Conservation (phyloP, 2,113 vertebrate species). For the Cochlearius cochlearius region DNA sequence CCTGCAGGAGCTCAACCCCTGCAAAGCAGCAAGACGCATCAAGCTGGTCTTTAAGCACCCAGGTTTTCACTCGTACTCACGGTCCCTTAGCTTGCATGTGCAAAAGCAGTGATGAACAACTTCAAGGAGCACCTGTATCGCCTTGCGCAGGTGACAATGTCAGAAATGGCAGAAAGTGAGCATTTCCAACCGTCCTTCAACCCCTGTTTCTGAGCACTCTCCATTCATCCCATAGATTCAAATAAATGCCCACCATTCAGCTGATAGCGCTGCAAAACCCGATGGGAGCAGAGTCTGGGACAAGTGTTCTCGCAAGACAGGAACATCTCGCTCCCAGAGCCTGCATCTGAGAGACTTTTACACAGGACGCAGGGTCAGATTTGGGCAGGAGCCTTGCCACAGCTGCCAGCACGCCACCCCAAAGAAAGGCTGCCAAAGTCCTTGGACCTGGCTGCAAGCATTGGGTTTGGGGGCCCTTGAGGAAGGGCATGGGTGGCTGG, state of each 20-base stretch:
- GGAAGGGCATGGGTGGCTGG: not conserved
- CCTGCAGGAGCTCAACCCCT: not conserved
- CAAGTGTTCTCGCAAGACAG: not conserved
- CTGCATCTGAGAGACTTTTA: not conserved
- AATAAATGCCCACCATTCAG: not conserved
- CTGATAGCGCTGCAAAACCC: not conserved
- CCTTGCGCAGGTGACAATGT: not conserved
- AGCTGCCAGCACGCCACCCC: accelerated
- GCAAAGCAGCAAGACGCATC: not conserved
- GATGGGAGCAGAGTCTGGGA: not conserved
- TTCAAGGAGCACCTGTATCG: not conserved
- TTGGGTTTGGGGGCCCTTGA: not conserved
- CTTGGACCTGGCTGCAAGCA: not conserved
- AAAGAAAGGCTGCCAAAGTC: not conserved
- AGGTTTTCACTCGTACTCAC: not conserved
- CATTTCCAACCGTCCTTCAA: not conserved
- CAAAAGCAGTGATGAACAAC: not conserved
- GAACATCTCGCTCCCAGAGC: not conserved
- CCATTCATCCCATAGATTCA: not conserved
- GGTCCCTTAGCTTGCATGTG: not conserved
- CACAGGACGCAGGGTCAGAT: not conserved
- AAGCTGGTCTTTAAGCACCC: not conserved
- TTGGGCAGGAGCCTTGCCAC: not conserved
- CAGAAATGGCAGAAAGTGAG: not conserved
- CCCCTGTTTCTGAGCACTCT: not conserved